A percentile compares a stretch with the other conserved stretches of the same genome.
phyloP scores from a whole-genome alignment of 1,140 invertebrate species.

The Ptiloglossa arizonensis region DNA sequence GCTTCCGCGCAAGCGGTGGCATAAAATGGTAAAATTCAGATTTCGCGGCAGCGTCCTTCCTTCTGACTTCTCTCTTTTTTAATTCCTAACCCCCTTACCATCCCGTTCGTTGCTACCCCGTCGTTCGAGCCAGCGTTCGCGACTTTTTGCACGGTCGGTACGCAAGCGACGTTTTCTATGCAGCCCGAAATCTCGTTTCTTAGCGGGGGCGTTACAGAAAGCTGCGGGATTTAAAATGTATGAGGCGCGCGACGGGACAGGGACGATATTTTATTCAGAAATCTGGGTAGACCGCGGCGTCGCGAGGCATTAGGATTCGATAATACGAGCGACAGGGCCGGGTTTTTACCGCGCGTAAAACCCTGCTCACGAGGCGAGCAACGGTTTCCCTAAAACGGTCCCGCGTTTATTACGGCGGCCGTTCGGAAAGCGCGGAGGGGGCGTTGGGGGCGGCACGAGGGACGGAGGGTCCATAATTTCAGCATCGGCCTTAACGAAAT shows the following conservation, averaged over 20 bases:
- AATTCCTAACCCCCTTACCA: neutral
- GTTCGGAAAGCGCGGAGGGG: too few species aligned
- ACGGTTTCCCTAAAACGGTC: neutral
- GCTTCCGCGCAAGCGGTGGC: neutral
- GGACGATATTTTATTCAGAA: conserved; percentile 55
- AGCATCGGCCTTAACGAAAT: conserved; percentile 47
- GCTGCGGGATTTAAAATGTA: conserved; percentile 52
- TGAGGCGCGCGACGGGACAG: conserved; percentile 22
- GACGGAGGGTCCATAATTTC: conserved; percentile 9
- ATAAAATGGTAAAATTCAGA: conserved; percentile 2
- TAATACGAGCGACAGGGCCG: conserved; percentile 23
- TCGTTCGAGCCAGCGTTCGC: too few species aligned
- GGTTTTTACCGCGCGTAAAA: conserved; percentile 18
- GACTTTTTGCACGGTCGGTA: neutral
- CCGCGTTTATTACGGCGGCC: conserved; percentile 39
- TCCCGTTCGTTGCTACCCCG: too few species aligned
- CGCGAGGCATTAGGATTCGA: conserved; percentile 35
- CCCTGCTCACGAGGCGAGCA: neutral
- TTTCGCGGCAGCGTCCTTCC: neutral
- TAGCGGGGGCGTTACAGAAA: conserved; percentile 19
- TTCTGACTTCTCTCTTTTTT: neutral
- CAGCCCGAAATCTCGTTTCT: conserved; percentile 30
- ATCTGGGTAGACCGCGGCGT: conserved; percentile 6
- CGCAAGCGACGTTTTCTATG: neutral
- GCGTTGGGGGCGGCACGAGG: too few species aligned